Percentiles rank a stretch among this genome's conserved stretches.
phyloP scores from a whole-genome alignment of 2,113 vertebrate species.

The Myotis davidii region DNA sequence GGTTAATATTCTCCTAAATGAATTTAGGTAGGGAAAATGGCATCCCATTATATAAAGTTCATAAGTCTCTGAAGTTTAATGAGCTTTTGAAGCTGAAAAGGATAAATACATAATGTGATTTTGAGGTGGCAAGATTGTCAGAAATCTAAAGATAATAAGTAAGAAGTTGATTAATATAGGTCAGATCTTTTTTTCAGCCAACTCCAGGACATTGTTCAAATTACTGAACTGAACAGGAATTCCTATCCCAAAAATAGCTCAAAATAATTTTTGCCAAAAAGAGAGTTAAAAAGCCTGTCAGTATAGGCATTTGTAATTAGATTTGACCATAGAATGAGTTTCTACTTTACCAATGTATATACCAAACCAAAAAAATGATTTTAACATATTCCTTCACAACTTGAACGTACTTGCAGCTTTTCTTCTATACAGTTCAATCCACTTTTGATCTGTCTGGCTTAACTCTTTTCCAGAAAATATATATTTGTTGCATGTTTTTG shows the following conservation, averaged over 20 bases:
- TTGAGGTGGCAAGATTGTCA: neutral
- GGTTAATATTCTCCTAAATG: conserved; percentile 49
- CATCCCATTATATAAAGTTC: conserved; percentile 51
- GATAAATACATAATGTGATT: neutral
- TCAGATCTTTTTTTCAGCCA: conserved; percentile 18
- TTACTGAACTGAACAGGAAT: conserved; percentile 35
- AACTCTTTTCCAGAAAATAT: conserved; percentile 5
- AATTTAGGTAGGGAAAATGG: conserved; percentile 59
- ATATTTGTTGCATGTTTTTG: neutral
- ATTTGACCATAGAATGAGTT: conserved; percentile 29
- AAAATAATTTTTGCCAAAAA: conserved; percentile 47
- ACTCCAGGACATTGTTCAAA: conserved; percentile 23
- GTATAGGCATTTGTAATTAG: neutral
- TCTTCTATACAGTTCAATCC: conserved; percentile 4
- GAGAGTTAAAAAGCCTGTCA: neutral
- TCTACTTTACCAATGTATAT: neutral
- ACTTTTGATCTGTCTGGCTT: conserved; percentile 24
- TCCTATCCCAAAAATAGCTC: neutral
- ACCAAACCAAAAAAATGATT: neutral
- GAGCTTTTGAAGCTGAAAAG: conserved; percentile 51
- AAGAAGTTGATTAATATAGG: conserved; percentile 32
- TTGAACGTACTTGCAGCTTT: conserved; percentile 55
- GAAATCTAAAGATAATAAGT: conserved; percentile 39
- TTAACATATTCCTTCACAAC: conserved; percentile 35
- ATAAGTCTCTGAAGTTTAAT: conserved; percentile 40